Conservation (phyloP, 2,888 invertebrate species). For the Hypsopygia costalis region DNA sequence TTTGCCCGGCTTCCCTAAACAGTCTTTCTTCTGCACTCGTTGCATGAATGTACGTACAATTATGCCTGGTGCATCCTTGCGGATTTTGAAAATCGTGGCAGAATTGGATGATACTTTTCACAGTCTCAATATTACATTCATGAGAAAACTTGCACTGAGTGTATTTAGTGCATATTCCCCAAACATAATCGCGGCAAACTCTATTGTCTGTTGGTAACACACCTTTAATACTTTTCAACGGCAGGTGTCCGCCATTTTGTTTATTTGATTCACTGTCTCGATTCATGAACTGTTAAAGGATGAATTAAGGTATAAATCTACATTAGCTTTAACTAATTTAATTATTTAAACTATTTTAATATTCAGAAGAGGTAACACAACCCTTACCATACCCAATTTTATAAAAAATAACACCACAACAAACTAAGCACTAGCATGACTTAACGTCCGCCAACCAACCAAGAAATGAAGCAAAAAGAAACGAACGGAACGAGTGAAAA, state of each 20-base stretch:
- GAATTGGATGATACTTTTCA: conserved; percentile 56
- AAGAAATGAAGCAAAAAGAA: too few relatives aligned
- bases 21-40: conserved; percentile 52
- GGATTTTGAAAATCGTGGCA: conserved; percentile 66
- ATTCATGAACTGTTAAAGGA: conserved; percentile 6
- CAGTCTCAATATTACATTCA: conserved; percentile 48
- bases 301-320: too few relatives aligned
- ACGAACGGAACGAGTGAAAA: too few relatives aligned
- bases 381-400: too few relatives aligned
- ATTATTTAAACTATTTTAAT: too few relatives aligned
- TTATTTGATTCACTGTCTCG: conserved; percentile 16
- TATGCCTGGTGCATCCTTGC: conserved; percentile 46
- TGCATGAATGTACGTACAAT: conserved; percentile 57
- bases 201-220: conserved; percentile 26
- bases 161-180: conserved; percentile 59
- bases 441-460: too few relatives aligned
- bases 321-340: too few relatives aligned
- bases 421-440: too few relatives aligned
- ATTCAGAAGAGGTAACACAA: too few relatives aligned
- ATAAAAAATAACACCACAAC: too few relatives aligned
- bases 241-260: conserved; percentile 56
- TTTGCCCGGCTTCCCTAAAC: conserved; percentile 43
- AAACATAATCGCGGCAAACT: conserved; percentile 55
- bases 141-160: conserved; percentile 52
- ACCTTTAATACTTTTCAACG: conserved; percentile 29